A percentile compares a stretch with the other conserved stretches of the same genome.
Conservation (phyloP, 2,888 invertebrate genomes). For the Archaeoteleia sp. region DNA sequence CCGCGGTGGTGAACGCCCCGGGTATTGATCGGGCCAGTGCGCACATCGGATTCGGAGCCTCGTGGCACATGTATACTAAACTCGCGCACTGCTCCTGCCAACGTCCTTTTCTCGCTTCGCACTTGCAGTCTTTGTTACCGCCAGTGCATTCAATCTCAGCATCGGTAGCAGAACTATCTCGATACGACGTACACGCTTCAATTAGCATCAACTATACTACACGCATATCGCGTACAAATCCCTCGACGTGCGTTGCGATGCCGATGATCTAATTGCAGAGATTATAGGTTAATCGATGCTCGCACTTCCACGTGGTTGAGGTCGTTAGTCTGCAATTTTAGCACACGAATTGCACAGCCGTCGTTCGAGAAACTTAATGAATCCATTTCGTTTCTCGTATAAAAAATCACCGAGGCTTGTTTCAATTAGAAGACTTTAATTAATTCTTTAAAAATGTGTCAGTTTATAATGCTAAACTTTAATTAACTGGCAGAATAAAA, state of each 20-base stretch:
- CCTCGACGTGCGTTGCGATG: conserved; percentile 10
- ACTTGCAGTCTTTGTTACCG: no score
- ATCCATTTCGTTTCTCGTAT: no score
- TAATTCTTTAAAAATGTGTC: no score
- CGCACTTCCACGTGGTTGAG: conserved; percentile 20
- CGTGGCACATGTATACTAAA: conserved; percentile 46
- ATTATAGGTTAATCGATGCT: conserved; percentile 28
- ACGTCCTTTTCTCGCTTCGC: conserved; percentile 49
- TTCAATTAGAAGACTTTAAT: no score
- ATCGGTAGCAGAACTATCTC: no score
- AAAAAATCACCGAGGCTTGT: no score
- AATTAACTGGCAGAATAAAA: no score
- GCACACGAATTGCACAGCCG: no score
- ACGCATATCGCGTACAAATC: not conserved
- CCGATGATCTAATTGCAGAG: conserved; percentile 39
- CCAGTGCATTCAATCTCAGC: no score
- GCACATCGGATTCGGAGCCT: conserved; percentile 65
- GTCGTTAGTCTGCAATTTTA: conserved; percentile 23
- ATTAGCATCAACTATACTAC: conserved; percentile 17
- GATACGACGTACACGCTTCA: conserved; percentile 31
- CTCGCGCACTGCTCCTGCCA: conserved; percentile 32
- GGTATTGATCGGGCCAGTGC: conserved; percentile 71
- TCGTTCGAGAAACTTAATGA: no score
- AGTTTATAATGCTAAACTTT: no score
- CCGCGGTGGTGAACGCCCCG: conserved; percentile 68